Conservation (phyloP, 2,113 vertebrate genomes). For the Abramis brama region DNA sequence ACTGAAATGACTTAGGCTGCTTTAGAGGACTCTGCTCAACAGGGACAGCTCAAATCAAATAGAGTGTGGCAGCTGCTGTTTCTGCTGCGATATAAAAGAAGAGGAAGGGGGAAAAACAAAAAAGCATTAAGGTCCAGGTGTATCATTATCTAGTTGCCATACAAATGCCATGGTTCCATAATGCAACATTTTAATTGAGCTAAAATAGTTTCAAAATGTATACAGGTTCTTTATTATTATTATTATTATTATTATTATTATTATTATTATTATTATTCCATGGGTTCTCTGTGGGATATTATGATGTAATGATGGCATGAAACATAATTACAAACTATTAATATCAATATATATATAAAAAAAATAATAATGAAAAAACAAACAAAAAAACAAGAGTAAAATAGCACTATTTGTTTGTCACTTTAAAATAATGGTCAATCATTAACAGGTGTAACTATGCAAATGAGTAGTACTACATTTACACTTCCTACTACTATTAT, state of each 20-base stretch:
- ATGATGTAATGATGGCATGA: too few relatives aligned
- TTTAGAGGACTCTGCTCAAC: conserved; percentile 6
- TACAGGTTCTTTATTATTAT: background rate
- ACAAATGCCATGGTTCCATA: background rate
- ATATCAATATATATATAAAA: too few relatives aligned
- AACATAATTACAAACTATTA: too few relatives aligned
- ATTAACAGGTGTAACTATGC: background rate
- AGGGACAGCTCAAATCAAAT: conserved; percentile 1
- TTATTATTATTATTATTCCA: too few relatives aligned
- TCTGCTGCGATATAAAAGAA: background rate
- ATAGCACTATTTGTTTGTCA: background rate
- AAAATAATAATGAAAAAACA: too few relatives aligned
- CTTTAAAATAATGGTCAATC: background rate
- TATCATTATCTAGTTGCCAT: background rate
- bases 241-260: too few relatives aligned
- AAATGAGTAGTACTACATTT: background rate
- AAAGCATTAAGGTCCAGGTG: background rate
- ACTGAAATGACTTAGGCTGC: conserved; percentile 16
- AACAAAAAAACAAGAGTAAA: too few relatives aligned
- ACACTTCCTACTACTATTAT: background rate
- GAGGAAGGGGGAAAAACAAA: background rate
- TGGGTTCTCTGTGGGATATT: too few relatives aligned
- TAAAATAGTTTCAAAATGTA: background rate
- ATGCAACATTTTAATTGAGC: background rate
- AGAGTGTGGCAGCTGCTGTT: background rate